Evolutionary conservation across 2,113 vertebrate species (phyloP).

Genomic region (Leiothrix lutea): DNA sequence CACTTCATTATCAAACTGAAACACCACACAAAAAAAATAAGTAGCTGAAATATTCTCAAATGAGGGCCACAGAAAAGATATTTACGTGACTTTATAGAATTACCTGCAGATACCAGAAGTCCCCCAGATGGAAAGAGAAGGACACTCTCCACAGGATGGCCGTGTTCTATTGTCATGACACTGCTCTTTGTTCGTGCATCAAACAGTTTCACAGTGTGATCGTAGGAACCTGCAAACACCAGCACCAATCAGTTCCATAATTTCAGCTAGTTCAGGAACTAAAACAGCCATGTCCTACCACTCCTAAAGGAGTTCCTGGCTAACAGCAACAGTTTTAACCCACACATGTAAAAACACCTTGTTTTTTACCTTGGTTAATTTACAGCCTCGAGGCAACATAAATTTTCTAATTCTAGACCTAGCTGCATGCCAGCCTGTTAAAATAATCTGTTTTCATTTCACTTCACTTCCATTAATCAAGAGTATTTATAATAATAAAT

Average conservation of each 20-base stretch:
- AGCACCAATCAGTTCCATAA: not conserved
- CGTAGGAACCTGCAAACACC: conserved; percentile 86
- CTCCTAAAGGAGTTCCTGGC: not conserved
- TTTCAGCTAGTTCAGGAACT: not conserved
- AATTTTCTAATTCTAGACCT: not conserved
- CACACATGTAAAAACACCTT: not conserved
- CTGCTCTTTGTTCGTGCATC: conserved; percentile 85
- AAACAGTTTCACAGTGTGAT: conserved; percentile 93
- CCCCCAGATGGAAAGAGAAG: conserved; percentile 94
- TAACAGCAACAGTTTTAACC: not conserved
- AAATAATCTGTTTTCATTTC: not conserved
- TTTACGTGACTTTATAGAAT: not conserved
- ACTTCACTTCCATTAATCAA: not conserved
- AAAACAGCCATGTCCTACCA: not conserved
- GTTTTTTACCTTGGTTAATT: not conserved
- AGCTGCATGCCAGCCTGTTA: not conserved
- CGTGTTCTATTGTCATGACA: conserved; percentile 90
- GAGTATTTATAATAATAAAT: not conserved
- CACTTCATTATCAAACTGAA: not conserved
- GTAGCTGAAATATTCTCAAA: not conserved
- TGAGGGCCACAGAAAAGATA: not conserved
- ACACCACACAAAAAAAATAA: not conserved
- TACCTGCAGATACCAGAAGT: conserved; percentile 94
- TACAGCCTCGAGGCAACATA: not conserved
- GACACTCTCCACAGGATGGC: conserved; percentile 94